These are phyloP conservation scores for Diaphora mendica DNA, from an alignment of 2,888 invertebrate genomes.

Conservation along the genomic window DNA sequence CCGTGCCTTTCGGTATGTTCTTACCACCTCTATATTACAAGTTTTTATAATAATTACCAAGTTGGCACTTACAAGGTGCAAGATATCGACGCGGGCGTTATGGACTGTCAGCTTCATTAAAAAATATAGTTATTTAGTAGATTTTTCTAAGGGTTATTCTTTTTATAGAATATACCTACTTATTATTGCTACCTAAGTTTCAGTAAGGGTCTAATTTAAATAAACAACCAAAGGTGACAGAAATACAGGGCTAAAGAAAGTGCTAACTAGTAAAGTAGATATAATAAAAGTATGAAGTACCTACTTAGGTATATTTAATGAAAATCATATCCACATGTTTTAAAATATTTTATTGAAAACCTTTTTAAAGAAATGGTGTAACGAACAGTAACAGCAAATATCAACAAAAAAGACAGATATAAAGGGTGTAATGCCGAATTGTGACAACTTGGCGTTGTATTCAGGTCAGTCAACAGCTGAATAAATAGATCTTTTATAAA, in stretches of 20 bases:
- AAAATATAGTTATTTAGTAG: neutral
- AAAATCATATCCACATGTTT: neutral
- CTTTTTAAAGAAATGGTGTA: slow-evolving; percentile 3
- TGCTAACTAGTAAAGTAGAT: neutral
- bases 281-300: neutral
- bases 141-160: neutral
- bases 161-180: neutral
- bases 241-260: no score
- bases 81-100: slow-evolving; percentile 28
- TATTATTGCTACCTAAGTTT: no score
- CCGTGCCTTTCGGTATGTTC: slow-evolving; percentile 29
- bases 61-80: slow-evolving; percentile 35
- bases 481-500: slow-evolving; percentile 83
- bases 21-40: slow-evolving; percentile 34
- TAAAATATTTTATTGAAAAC: neutral
- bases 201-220: no score
- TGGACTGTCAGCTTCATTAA: neutral
- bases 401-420: slow-evolving; percentile 29
- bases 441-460: slow-evolving; percentile 74
- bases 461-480: slow-evolving; percentile 81
- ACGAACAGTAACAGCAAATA: slow-evolving; percentile 13
- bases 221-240: no score
- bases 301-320: neutral
- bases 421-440: slow-evolving; percentile 35
- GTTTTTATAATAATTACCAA: slow-evolving; percentile 40